Base-by-base conservation (phyloP, 2,888 invertebrate genomes). In the Nephrocerus scutellatus region DNA sequence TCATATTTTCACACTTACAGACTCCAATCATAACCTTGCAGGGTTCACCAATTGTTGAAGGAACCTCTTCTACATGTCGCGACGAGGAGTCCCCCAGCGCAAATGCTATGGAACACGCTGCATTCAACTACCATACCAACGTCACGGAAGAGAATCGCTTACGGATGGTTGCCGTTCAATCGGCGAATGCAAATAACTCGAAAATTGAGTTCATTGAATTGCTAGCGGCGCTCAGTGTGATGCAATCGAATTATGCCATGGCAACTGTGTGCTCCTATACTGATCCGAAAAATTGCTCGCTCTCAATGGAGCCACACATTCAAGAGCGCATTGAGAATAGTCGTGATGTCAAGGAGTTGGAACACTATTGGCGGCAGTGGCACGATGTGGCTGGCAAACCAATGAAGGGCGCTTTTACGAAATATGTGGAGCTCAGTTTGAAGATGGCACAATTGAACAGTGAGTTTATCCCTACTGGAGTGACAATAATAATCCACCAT, bases 311-410 rank as follows among this genome's bases (percentile, higher is more conserved):
- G 59, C 86, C 87, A 47, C 58, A 63, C 30, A 54, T 67, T 16
- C 60, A 79, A 1, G 76, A 80, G 43, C 73, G 82, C n/a, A 66
- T 88, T 45, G 66, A 76, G 0, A 74, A 70, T 19, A 84, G 84
- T 42, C 74, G 80, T 30, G 75, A 91, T 59, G 81, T 85, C 1
- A 79, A 83, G 2, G 84, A 86, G 57, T 64, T 92, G 50, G 75
- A 80, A 51, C 76, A 86, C 57, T 72, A 79, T 3, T 92, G 91
- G 91, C 63, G 76, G 6, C 76, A 82, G 51, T 92, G 88, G 87
- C 75, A 90, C 48, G 77, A 82, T 44, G 77, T 73, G 12, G 80
- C 81, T 0, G 84, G 83, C 1, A 76, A 81, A 3, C 74, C 73
- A 33, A 73, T 79, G 19, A 72, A 75, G 10, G 62, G 71, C 3